Evolutionary conservation across 2,797 vertebrate species (phyloP).

Genomic region (Neoniphon sammara): DNA sequence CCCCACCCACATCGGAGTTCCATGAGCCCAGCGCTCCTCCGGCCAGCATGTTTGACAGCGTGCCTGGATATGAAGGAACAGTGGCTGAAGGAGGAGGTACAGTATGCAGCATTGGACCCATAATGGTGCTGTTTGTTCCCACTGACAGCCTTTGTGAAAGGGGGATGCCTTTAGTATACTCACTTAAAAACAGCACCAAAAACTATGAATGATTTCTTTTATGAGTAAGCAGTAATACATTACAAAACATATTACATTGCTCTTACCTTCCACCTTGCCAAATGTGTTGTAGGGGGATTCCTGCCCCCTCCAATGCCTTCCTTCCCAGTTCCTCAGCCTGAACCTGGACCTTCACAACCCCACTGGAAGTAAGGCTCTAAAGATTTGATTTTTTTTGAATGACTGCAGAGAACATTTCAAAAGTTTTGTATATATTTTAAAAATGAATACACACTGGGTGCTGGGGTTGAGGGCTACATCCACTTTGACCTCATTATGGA

Average conservation of each 20-base stretch:
- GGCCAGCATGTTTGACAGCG: constrained; percentile 76
- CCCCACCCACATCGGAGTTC: constrained; percentile 53
- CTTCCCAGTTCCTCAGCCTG: constrained; percentile 69
- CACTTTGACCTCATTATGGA: no score
- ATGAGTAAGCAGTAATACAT: no score
- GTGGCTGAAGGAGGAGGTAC: constrained; percentile 78
- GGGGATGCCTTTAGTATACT: neutral
- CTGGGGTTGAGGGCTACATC: no score
- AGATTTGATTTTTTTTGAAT: neutral
- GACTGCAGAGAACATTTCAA: neutral
- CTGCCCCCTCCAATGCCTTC: constrained; percentile 82
- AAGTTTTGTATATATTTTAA: neutral
- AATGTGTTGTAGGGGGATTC: constrained; percentile 76
- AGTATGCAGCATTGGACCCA: neutral
- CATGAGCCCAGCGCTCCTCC: constrained; percentile 79
- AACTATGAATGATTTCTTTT: no score
- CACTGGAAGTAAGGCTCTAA: constrained; percentile 79
- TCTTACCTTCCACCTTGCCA: neutral
- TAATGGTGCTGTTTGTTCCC: neutral
- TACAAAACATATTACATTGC: neutral
- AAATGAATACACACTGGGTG: neutral
- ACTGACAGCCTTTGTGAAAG: neutral
- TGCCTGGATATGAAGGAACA: constrained; percentile 85
- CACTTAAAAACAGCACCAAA: neutral
- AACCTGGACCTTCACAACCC: constrained; percentile 66